Evolutionary conservation across 2,888 invertebrate species (phyloP).

Genomic region (Leucophenga montana): DNA sequence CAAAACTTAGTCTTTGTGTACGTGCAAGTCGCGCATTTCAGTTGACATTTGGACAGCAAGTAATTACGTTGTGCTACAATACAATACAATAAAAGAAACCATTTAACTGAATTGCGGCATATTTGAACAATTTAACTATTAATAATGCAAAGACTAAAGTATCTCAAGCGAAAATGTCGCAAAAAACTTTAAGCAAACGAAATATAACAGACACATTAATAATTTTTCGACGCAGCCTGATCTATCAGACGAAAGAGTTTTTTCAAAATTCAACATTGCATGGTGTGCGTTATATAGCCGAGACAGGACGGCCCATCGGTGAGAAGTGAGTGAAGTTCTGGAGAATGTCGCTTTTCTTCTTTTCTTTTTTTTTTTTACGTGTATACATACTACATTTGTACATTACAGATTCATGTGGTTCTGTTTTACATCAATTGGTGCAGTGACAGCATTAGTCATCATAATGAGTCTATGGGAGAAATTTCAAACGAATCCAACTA

Average conservation of each 20-base stretch:
- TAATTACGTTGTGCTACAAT: background rate
- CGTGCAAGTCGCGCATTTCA: background rate
- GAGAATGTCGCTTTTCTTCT: background rate
- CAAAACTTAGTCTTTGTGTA: too few species aligned
- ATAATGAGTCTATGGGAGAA: constrained; percentile 87
- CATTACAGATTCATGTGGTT: constrained; percentile 84
- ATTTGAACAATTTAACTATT: background rate
- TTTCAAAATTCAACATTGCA: constrained; percentile 85
- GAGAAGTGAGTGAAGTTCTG: constrained; percentile 78
- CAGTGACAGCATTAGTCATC: constrained; percentile 82
- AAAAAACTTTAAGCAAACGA: constrained; percentile 46
- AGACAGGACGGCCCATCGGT: constrained; percentile 82
- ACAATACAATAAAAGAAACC: too few species aligned
- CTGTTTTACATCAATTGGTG: constrained; percentile 80
- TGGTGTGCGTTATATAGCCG: constrained; percentile 85
- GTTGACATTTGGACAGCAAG: constrained; percentile 1
- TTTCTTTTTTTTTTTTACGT: background rate
- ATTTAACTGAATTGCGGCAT: too few species aligned
- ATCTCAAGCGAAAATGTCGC: constrained; percentile 58
- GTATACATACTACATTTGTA: background rate
- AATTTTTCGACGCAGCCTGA: constrained; percentile 77
- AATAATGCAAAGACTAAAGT: constrained; percentile 43
- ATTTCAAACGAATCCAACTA: constrained; percentile 88
- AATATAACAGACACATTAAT: constrained; percentile 53
- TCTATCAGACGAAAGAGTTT: constrained; percentile 82